Percentiles rank a stretch among this genome's conserved stretches.
phyloP scores from a whole-genome alignment of 2,113 vertebrate genomes.

The Lasiurus cinereus region DNA sequence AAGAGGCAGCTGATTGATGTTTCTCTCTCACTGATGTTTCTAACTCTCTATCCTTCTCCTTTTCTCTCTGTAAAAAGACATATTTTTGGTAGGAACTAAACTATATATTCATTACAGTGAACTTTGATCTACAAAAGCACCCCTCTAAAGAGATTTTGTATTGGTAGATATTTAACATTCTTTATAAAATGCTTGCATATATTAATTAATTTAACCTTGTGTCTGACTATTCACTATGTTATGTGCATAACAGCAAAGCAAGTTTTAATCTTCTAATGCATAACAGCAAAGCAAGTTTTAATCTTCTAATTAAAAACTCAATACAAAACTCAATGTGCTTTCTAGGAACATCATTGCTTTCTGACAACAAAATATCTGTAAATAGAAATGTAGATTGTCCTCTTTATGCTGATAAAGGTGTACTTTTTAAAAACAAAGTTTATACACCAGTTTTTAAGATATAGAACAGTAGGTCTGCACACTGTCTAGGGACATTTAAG shows the following conservation, averaged over 20 bases:
- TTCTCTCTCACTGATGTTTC: too few species aligned
- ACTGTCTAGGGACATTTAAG: conserved; percentile 55
- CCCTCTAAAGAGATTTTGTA: not conserved
- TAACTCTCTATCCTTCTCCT: too few species aligned
- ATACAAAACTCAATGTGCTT: not conserved
- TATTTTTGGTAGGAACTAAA: not conserved
- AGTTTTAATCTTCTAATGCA: not conserved
- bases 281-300: not conserved
- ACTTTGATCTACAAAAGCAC: not conserved
- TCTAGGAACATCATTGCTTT: not conserved
- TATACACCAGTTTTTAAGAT: conserved; percentile 36
- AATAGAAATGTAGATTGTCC: not conserved
- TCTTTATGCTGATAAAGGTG: not conserved
- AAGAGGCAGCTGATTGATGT: too few species aligned
- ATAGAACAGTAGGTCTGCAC: conserved; percentile 15
- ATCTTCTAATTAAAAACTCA: not conserved
- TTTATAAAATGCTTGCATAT: not conserved
- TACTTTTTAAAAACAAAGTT: conserved; percentile 7
- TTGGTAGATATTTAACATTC: not conserved
- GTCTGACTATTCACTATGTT: not conserved
- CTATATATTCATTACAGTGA: not conserved
- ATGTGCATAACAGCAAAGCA: not conserved
- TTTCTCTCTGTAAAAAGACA: not conserved
- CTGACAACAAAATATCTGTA: not conserved
- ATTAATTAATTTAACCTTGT: conserved; percentile 29